Evolutionary conservation across 2,113 vertebrate species (phyloP).

Genomic region (Onychostoma macrolepis): DNA sequence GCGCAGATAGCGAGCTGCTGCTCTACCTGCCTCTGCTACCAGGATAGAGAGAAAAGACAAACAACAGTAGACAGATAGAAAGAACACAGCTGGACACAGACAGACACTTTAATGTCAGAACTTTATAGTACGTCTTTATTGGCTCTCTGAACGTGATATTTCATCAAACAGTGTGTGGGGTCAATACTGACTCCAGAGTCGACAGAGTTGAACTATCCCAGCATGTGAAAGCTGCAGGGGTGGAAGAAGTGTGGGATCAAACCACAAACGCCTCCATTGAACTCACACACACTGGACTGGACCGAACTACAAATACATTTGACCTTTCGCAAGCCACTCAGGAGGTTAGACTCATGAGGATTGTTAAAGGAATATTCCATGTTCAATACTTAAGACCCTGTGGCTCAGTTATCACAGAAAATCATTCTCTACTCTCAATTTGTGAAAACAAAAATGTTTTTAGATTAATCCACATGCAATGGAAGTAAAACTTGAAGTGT

Average conservation of each 20-base stretch:
- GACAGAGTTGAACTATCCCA: constrained; percentile 39
- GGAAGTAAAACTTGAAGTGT: not conserved
- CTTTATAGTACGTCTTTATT: constrained; percentile 15
- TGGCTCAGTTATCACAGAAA: not conserved
- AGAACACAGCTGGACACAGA: not conserved
- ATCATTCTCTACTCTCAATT: not conserved
- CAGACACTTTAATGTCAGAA: constrained; percentile 19
- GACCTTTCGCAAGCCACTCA: not conserved
- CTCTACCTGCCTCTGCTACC: constrained; percentile 10
- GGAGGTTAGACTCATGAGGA: not conserved
- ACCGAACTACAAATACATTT: constrained; percentile 19
- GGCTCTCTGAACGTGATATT: constrained; percentile 32
- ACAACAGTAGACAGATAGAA: not conserved
- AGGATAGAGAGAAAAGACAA: not conserved
- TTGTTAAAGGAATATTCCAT: not conserved
- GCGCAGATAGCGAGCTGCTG: constrained; percentile 52
- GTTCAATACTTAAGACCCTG: not conserved
- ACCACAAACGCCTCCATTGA: constrained; percentile 35
- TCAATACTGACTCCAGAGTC: constrained; percentile 12
- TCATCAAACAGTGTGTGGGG: constrained; percentile 43
- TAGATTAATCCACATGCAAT: not conserved
- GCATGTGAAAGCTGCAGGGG: constrained; percentile 26
- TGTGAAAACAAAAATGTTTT: not conserved
- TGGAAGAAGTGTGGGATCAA: constrained; percentile 41
- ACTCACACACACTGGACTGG: constrained; percentile 19